Conservation (phyloP, 1,140 invertebrate genomes). For the Homalodisca vitripennis region DNA sequence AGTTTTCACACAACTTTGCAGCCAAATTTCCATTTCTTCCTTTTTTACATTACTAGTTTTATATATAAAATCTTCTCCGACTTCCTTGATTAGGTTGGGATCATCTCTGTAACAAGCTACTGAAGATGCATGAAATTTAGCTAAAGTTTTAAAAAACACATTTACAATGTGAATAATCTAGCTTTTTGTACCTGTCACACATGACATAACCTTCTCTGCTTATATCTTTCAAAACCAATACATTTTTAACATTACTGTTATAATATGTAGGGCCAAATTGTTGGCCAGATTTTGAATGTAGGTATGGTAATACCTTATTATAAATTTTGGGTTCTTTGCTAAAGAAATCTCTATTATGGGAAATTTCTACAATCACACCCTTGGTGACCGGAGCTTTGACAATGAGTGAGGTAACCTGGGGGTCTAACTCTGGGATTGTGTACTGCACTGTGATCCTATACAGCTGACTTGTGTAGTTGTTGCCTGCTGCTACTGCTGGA, state of each 20-base stretch:
- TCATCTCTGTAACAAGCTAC: constrained; percentile 55
- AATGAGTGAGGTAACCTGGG: constrained; percentile 43
- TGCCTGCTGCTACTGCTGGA: constrained; percentile 46
- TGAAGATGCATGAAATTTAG: constrained; percentile 57
- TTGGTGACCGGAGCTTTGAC: constrained; percentile 50
- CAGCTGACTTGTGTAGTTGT: constrained; percentile 61
- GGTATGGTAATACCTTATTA: constrained; percentile 47
- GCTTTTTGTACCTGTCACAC: constrained; percentile 9
- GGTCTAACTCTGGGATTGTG: neutral
- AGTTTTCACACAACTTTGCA: neutral
- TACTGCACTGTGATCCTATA: constrained; percentile 47
- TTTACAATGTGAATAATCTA: constrained; percentile 41
- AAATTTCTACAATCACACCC: constrained; percentile 42
- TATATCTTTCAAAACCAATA: constrained; percentile 32
- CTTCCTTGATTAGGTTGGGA: constrained; percentile 42
- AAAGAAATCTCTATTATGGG: constrained; percentile 50
- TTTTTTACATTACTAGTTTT: neutral
- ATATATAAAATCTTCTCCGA: neutral
- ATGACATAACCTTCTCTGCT: constrained; percentile 24
- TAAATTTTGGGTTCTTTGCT: constrained; percentile 46
- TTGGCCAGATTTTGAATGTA: constrained; percentile 48
- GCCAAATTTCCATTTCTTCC: neutral
- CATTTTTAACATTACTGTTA: constrained; percentile 46
- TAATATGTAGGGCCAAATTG: neutral
- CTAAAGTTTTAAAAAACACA: constrained; percentile 52